phyloP scores from a whole-genome alignment of 2,888 invertebrate genomes.

The Seira sanloemensis region DNA sequence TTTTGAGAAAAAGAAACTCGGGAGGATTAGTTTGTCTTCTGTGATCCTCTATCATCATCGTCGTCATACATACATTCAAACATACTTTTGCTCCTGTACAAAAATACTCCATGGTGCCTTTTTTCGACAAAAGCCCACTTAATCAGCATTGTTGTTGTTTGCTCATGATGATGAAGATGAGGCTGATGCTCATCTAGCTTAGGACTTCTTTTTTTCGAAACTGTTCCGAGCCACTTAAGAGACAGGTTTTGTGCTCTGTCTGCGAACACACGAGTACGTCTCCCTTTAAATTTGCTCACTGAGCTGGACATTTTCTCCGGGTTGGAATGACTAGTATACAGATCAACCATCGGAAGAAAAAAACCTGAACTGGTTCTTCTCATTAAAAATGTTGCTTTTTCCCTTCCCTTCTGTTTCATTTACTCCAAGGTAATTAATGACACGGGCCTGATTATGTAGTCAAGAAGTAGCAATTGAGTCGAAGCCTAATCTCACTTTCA shows the following conservation, averaged over 20 bases:
- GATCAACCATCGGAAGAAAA: background rate
- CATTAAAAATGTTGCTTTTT: background rate
- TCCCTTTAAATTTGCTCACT: conserved; percentile 17
- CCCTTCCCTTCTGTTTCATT: background rate
- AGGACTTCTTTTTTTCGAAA: background rate
- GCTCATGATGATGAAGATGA: conserved; percentile 2
- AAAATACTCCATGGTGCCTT: conserved; percentile 3
- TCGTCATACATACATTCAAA: background rate
- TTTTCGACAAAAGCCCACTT: background rate
- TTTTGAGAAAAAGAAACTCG: conserved; percentile 41
- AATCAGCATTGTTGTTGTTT: conserved; percentile 18
- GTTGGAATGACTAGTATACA: background rate
- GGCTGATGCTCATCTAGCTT: background rate
- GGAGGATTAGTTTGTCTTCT: conserved; percentile 61
- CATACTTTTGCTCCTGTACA: background rate
- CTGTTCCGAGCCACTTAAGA: conserved; percentile 5
- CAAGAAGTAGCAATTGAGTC: too few species aligned
- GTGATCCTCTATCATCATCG: conserved; percentile 50
- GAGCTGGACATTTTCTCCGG: conserved; percentile 3
- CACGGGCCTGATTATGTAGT: too few species aligned
- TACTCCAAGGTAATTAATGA: background rate
- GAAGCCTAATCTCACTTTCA: too few species aligned
- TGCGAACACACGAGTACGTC: background rate
- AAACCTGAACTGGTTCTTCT: conserved; percentile 6
- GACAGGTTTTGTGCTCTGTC: background rate